phyloP scores from a whole-genome alignment of 2,113 vertebrate genomes.

The Anolis sagrei region DNA sequence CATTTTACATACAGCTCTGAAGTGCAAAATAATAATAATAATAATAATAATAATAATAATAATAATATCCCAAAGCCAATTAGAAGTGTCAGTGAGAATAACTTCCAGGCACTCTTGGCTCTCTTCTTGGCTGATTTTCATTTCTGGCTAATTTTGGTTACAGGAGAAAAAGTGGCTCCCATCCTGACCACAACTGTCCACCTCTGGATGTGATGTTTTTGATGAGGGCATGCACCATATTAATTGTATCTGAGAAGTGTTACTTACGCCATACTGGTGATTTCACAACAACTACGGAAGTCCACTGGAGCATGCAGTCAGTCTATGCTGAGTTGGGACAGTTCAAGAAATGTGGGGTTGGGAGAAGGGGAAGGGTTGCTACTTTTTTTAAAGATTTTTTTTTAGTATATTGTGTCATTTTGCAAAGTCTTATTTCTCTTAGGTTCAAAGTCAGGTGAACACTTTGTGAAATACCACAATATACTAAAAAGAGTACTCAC shows the following conservation, averaged over 20 bases:
- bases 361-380: background rate
- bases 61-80: too few species aligned
- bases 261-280: slow-evolving; percentile 20
- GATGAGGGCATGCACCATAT: background rate
- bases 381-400: background rate
- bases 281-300: slow-evolving; percentile 31
- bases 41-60: too few species aligned
- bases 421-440: slow-evolving; percentile 18
- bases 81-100: too few species aligned
- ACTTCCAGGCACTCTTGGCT: too few species aligned
- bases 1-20: too few species aligned
- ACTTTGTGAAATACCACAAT: background rate
- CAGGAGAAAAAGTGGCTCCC: too few species aligned
- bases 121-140: too few species aligned
- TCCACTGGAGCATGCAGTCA: background rate
- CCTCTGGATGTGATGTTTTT: too few species aligned
- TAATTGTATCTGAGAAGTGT: slow-evolving; percentile 13
- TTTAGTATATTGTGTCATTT: slow-evolving; percentile 14
- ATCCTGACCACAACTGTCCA: too few species aligned
- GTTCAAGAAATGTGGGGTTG: background rate
- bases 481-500: slow-evolving; percentile 16
- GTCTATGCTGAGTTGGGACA: background rate
- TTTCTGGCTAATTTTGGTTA: too few species aligned
- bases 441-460: background rate
- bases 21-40: too few species aligned